Base-by-base conservation (phyloP, 2,797 vertebrate genomes). In the Notolabrus celidotus region DNA sequence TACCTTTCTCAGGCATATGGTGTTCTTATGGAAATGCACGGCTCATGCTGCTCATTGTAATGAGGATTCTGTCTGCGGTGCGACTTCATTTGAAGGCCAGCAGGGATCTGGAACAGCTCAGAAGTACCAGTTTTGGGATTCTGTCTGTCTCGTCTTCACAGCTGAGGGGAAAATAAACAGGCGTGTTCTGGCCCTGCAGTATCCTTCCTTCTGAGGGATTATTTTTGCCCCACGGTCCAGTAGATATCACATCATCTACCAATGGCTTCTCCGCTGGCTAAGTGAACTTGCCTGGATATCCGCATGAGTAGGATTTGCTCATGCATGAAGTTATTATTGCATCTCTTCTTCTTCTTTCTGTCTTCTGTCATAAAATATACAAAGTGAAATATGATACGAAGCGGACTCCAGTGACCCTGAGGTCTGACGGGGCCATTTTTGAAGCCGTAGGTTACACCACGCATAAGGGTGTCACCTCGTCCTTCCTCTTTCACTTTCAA, bases 241-340 rank as follows among this genome's bases (percentile, higher is more conserved):
- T 62, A 72, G 55, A 77, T 67, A 65, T 66, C 69, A 62, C 11
- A 43, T 49, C n/a, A 42, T 71, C 23, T 45, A 29, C 49, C 27
- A 19, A 5, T 7, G 9, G 31, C 15, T 31, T 20, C 55, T 41
- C 23, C 29, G 23, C 41, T 41, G 39, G 23, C 47, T 62, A 20
- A 43, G 42, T 64, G 53, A 43, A 63, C 39, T 57, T 38, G 2
- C 22, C 19, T 7, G 5, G 2, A 10, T 25, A 45, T 61, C 14
- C 0, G 10, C 45, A 51, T 25, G 10, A 36, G 1, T 50, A 27
- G 53, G 46, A 68, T 54, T 50, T 11, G 19, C 29, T 45, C 42
- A 55, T 67, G 39, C 45, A 33, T 23, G 31, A 57, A 29, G 39
- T 15, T 39, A 29, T 29, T 11, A 20, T 53, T 15, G 9, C 29